phyloP scores from a whole-genome alignment of 2,888 invertebrate species.

The Cephus pulcher region DNA sequence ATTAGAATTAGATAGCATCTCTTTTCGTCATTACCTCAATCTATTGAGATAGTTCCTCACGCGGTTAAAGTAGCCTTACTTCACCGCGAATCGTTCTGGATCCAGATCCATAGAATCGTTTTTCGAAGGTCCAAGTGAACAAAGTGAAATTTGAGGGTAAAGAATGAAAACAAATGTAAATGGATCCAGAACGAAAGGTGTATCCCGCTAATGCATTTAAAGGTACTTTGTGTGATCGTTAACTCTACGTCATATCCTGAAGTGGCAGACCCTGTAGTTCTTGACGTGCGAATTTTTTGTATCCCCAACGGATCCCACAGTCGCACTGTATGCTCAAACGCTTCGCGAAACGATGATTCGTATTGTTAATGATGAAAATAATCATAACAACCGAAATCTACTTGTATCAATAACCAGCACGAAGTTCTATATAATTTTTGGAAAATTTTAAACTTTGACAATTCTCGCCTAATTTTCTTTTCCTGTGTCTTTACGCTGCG shows the following conservation, averaged over 20 bases:
- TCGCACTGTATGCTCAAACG: not conserved
- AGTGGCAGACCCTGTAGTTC: not conserved
- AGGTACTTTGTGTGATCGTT: not conserved
- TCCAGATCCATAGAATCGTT: slow-evolving; percentile 2
- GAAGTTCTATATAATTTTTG: not conserved
- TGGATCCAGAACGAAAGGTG: not conserved
- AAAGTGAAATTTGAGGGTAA: not conserved
- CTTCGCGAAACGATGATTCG: not conserved
- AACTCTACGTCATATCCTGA: not conserved
- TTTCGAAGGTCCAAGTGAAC: not conserved
- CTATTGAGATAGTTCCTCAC: slow-evolving; percentile 59
- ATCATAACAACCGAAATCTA: not conserved
- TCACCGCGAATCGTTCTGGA: slow-evolving; percentile 19
- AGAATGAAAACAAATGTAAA: not conserved
- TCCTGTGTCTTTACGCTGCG: not conserved
- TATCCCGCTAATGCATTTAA: not conserved
- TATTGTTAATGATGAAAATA: not conserved
- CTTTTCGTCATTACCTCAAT: slow-evolving; percentile 55
- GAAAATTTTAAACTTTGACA: not conserved
- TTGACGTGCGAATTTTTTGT: not conserved
- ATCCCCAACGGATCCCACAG: not conserved
- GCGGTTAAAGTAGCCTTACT: slow-evolving; percentile 25
- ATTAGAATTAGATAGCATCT: slow-evolving; percentile 13
- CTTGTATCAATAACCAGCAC: not conserved
- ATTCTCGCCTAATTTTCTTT: not conserved